These are phyloP conservation scores for Oscheius sp. DNA, from an alignment of 1,140 invertebrate species.

Conservation along the genomic window DNA sequence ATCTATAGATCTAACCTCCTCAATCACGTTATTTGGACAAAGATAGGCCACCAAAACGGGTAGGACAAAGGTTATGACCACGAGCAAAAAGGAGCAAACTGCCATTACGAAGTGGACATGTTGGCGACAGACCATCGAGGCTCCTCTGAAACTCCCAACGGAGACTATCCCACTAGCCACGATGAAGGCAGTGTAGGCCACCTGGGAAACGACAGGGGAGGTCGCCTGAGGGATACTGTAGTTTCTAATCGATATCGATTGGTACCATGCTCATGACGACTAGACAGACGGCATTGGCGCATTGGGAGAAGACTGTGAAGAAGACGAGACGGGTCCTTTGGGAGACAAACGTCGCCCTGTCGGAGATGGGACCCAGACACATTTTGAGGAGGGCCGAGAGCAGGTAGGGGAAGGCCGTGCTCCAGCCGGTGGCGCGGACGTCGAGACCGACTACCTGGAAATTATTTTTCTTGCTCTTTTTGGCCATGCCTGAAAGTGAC, in stretches of 20 bases:
- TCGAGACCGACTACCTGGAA: not conserved
- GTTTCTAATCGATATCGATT: not conserved
- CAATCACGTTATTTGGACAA: not conserved
- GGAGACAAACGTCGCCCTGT: not conserved
- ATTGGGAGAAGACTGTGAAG: not conserved
- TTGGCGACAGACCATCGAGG: constrained; percentile 3
- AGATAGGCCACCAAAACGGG: not conserved
- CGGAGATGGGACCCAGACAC: constrained; percentile 8
- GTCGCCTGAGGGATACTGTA: not conserved
- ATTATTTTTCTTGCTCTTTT: too few relatives aligned
- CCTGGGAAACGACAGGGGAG: not conserved
- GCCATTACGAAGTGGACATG: constrained; percentile 4
- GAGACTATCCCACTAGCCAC: not conserved
- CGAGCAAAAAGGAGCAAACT: not conserved
- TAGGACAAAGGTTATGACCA: not conserved
- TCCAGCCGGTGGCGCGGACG: not conserved
- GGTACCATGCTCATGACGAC: not conserved
- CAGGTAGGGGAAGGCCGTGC: not conserved
- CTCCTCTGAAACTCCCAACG: constrained; percentile 3
- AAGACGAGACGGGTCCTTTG: not conserved
- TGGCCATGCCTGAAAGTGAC: too few relatives aligned
- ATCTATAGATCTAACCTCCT: not conserved
- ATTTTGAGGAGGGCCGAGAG: not conserved
- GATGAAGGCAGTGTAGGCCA: not conserved
- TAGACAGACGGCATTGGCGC: not conserved